These are phyloP conservation scores for Hippopotamyrus pictus DNA, from an alignment of 2,797 vertebrate species.

Conservation along the genomic window DNA sequence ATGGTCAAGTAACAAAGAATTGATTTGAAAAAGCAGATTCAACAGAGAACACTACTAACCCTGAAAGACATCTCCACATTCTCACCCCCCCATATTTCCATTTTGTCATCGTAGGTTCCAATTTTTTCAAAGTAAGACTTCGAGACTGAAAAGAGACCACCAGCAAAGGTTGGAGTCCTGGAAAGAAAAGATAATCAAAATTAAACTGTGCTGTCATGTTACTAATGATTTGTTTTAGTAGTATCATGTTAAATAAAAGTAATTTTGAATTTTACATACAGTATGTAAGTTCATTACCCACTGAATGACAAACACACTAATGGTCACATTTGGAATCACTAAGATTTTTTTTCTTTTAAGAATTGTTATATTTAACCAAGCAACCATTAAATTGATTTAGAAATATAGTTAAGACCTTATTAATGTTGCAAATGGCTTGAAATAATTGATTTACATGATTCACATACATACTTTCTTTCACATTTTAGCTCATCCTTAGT, in stretches of 20 bases:
- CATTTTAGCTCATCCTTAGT: not conserved
- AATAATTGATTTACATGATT: not conserved
- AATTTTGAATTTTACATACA: not conserved
- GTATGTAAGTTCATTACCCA: not conserved
- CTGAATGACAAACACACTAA: not conserved
- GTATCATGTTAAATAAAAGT: not conserved
- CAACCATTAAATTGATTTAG: not conserved
- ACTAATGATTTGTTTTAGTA: not conserved
- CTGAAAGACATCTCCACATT: constrained; percentile 97
- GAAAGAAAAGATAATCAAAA: not conserved
- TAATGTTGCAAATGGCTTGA: not conserved
- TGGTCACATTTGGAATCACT: not conserved
- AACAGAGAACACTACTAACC: constrained; percentile 61
- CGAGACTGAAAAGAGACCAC: constrained; percentile 89
- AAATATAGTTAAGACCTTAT: not conserved
- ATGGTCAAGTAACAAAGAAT: not conserved
- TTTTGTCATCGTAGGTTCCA: constrained; percentile 90
- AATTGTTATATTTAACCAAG: not conserved
- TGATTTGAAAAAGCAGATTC: not conserved
- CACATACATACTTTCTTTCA: not conserved
- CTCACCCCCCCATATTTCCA: constrained; percentile 98
- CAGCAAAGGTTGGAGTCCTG: constrained; percentile 88
- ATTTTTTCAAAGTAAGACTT: constrained; percentile 89
- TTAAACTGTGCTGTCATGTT: not conserved
- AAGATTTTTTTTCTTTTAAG: not conserved